Base-by-base conservation (phyloP, 1,140 invertebrate genomes). In the Batillaria attramentaria region DNA sequence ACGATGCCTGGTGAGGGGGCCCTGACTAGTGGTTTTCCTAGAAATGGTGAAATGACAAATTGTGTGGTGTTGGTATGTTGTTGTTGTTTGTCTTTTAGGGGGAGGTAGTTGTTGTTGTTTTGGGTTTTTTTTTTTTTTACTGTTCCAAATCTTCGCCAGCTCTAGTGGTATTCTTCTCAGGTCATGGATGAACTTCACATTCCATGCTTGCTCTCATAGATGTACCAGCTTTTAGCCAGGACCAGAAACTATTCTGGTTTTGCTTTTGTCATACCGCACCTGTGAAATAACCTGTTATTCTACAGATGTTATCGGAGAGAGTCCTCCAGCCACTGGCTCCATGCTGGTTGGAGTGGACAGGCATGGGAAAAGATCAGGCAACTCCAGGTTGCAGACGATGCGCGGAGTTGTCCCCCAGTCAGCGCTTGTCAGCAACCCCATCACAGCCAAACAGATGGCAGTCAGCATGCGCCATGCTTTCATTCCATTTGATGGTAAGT, bases 391-490 rank as follows among this genome's bases (percentile, higher is more conserved):
- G 54, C 72, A 77, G 57, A 54, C 80, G 39, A 50, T 81, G 42
- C 76, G 79, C 33, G 65, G 66, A 8, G 73, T 37, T 43, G 76
- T n/a, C 20, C 70, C 68, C 35, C 85, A 82, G 33, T 54, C 57
- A 37, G 43, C 81, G 42, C 68, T 41, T 39, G 65, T 83, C 16
- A 84, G 79, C 31, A 73, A 77, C 33, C 68, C 76, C 16, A 60
- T 70, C 65, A 46, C 41, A 75, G 79, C 79, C 69, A 46, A 57
- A 5, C 74, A 78, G 16, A 84, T 82, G 50, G 73, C 87, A 43
- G 83, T 92, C 75, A 92, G 91, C 72, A 87, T 92, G 81, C 87
- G 92, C 57, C 86, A 91, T 82, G 94, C 94, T 24, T 96, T 97
- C 90, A 89, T 93, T 84, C 93, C 95, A 8, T 88, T 89, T 18